Evolutionary conservation across 1,140 invertebrate genomes (phyloP).

Genomic region (Atta cephalotes): DNA sequence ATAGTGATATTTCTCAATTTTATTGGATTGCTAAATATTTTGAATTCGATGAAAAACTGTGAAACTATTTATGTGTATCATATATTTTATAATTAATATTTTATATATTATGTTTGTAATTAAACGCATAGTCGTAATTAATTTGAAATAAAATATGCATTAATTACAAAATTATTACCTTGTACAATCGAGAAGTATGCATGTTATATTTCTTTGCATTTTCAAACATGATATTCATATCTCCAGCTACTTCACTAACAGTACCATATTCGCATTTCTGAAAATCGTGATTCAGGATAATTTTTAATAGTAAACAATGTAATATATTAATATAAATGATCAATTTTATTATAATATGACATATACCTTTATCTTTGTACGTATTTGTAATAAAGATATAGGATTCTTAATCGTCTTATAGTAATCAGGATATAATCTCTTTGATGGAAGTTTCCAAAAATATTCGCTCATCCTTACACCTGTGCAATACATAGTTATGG

Average conservation of each 20-base stretch:
- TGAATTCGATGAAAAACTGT: background rate
- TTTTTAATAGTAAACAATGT: constrained; percentile 24
- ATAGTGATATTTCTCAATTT: background rate
- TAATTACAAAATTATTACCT: constrained; percentile 85
- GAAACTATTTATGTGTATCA: constrained; percentile 16
- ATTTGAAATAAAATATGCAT: constrained; percentile 20
- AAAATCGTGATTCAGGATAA: constrained; percentile 67
- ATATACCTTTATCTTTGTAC: constrained; percentile 93
- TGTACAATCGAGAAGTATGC: constrained; percentile 95
- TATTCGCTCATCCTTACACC: constrained; percentile 93
- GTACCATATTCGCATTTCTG: constrained; percentile 94
- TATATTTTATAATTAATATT: constrained; percentile 76
- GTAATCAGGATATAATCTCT: constrained; percentile 97
- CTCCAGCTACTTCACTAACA: constrained; percentile 95
- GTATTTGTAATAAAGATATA: constrained; percentile 97
- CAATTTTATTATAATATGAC: background rate
- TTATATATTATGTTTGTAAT: constrained; percentile 41
- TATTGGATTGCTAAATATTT: background rate
- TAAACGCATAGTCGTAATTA: constrained; percentile 24
- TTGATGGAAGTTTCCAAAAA: constrained; percentile 97
- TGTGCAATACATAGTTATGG: constrained; percentile 66
- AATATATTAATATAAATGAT: background rate
- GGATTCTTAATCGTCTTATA: constrained; percentile 99
- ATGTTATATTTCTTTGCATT: constrained; percentile 98
- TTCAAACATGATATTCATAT: constrained; percentile 99